phyloP scores from a whole-genome alignment of 2,888 invertebrate genomes.

The Allolobophora icterica region DNA sequence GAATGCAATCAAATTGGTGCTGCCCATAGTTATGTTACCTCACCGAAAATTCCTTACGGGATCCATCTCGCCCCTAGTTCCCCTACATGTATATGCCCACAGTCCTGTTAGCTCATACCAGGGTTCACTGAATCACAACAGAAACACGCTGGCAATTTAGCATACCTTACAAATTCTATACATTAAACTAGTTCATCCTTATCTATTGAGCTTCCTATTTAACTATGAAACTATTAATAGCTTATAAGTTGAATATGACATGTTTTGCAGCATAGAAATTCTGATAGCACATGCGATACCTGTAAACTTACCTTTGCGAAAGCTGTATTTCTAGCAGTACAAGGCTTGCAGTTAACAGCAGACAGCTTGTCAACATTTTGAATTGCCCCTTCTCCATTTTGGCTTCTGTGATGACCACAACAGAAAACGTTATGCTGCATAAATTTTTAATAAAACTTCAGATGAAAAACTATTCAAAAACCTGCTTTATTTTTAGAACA shows the following conservation, averaged over 20 bases:
- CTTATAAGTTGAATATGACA: neutral
- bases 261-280: conserved; percentile 11
- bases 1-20: no score
- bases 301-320: neutral
- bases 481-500: no score
- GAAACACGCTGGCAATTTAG: neutral
- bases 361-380: neutral
- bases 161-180: no score
- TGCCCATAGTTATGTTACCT: no score
- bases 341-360: neutral
- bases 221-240: neutral
- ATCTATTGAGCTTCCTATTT: neutral
- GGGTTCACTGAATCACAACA: neutral
- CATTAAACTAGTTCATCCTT: neutral
- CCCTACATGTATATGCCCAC: no score
- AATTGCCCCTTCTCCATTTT: neutral
- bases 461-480: neutral
- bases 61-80: no score
- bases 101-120: neutral
- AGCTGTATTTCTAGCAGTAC: neutral
- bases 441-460: neutral
- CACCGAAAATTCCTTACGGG: no score
- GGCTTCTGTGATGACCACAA: neutral
- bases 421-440: neutral
- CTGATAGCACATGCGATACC: neutral